Percentiles rank a stretch among this genome's conserved stretches.
phyloP scores from a whole-genome alignment of 2,113 vertebrate genomes.

The Motacilla alba region DNA sequence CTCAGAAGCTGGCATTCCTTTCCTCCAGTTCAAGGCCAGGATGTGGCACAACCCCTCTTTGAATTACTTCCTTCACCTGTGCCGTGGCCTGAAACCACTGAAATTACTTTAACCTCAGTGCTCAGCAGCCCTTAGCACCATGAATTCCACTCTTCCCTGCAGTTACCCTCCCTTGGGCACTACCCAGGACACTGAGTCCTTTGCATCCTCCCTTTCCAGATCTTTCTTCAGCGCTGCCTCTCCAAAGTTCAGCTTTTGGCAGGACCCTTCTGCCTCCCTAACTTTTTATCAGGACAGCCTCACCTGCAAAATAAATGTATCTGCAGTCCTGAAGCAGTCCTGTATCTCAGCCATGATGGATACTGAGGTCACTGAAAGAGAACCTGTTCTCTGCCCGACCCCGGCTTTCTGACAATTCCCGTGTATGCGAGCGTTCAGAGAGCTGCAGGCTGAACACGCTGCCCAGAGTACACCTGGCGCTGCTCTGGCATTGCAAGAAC shows the following conservation, averaged over 20 bases:
- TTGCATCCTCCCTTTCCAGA: not conserved
- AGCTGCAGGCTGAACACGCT: accelerated
- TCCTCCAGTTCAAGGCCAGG: not conserved
- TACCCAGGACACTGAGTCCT: accelerated
- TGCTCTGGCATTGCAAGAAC: not conserved
- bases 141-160: not conserved
- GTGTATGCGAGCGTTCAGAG: accelerated
- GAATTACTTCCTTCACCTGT: not conserved
- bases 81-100: not conserved
- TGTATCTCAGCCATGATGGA: not conserved
- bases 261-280: not conserved
- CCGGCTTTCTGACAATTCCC: not conserved
- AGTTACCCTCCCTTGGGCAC: accelerated
- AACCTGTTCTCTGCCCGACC: not conserved
- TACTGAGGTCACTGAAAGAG: not conserved
- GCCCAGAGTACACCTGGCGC: not conserved
- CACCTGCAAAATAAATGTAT: not conserved
- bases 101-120: not conserved
- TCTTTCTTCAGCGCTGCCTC: not conserved
- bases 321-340: not conserved
- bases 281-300: not conserved
- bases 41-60: not conserved
- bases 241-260: too few species aligned
- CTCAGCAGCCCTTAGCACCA: not conserved
- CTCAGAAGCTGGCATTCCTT: accelerated